Evolutionary conservation across 2,797 vertebrate genomes (phyloP), one percentile per base, ranked within the genome.

Genomic region (Gorsachius magnificus): DNA sequence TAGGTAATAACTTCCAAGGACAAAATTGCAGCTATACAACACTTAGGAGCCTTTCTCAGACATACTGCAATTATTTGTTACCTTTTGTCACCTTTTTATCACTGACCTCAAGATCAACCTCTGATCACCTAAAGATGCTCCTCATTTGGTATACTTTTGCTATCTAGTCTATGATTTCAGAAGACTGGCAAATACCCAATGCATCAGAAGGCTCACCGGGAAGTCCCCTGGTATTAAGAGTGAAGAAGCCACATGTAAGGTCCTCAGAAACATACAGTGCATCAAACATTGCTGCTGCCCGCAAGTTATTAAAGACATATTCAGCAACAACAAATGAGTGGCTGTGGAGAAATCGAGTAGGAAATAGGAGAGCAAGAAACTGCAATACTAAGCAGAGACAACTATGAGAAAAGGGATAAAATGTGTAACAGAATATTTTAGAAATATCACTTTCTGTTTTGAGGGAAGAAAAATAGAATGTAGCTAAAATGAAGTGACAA

Each of bases 381-480:
- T n/a, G 17, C 61, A 83, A 68, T 63, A 65, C 28, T 31, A 51
- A 77, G 65, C 17, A 77, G 41, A 77, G 28, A 60, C 8, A 77
- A 60, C n/a, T 26, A 53, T 14, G 13, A 66, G 33, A 54, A 66
- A 18, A 46, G 76, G 54, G 22, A 50, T 54, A 80, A 88, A 86
- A 78, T 6, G 6, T 25, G 2, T 58, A 68, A 75, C 14, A 29
- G 56, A 69, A 6, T 70, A 74, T 93, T 96, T 97, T 93, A 96
- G 90, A 97, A 94, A 93, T 85, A 95, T 6, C 85, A 84, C 90
- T 77, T 96, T 93, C 88, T 97, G 88, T 96, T 96, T 92, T 86
- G 41, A 54, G 72, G 33, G 43, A 81, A 92, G 65, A 90, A 96
- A 95, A 93, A 33, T 5, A 53, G 46, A 75, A 48, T 3, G 6